Percentiles rank a stretch among this genome's conserved stretches.
Conservation (phyloP, 2,113 vertebrate genomes). For the Stegostoma tigrinum region DNA sequence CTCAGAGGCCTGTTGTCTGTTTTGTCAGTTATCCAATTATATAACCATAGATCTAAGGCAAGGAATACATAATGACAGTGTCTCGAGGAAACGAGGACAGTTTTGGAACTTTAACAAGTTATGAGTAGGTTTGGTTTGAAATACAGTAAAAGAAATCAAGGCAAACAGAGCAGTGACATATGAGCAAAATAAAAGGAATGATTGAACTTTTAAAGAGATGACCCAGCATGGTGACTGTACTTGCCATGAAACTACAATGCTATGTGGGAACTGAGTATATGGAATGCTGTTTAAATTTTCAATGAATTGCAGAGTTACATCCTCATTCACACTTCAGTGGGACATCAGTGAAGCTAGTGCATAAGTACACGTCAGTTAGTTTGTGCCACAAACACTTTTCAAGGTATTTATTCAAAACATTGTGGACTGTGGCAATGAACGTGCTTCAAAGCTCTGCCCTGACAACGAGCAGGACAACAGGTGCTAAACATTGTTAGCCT, state of each 20-base stretch:
- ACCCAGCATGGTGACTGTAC: background rate
- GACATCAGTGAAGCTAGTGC: background rate
- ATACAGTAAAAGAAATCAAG: background rate
- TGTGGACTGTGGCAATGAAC: background rate
- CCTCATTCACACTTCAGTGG: background rate
- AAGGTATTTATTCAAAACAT: background rate
- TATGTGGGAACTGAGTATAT: background rate
- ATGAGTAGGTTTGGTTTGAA: background rate
- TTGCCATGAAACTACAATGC: background rate
- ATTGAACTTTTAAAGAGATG: background rate
- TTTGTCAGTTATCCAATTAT: background rate
- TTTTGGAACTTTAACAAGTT: background rate
- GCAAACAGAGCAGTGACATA: background rate
- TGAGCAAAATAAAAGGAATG: background rate
- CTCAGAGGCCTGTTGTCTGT: no score
- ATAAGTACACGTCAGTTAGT: background rate
- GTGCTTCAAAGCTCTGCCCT: background rate
- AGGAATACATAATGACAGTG: background rate
- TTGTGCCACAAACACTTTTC: background rate
- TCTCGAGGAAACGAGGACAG: background rate
- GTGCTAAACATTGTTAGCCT: background rate
- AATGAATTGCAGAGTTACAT: background rate
- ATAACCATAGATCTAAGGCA: background rate
- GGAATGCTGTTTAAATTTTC: background rate
- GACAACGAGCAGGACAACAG: background rate